phyloP scores from a whole-genome alignment of 1,140 invertebrate species.

The Cyrtorhinus lividipennis region DNA sequence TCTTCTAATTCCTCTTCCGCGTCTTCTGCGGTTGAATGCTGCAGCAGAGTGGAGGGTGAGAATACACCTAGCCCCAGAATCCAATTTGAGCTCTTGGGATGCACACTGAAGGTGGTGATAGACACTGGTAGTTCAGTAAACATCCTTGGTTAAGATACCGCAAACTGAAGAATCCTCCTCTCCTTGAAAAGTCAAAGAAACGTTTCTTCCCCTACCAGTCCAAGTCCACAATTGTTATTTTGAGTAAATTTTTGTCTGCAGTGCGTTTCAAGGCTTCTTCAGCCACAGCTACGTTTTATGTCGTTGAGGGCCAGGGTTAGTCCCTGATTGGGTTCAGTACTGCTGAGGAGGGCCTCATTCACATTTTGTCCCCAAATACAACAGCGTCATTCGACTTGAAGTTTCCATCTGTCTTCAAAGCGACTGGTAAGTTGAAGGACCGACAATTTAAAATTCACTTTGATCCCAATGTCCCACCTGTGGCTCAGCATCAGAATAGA shows the following conservation, averaged over 20 bases:
- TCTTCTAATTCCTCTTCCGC: background rate
- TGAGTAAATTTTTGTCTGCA: background rate
- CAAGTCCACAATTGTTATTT: background rate
- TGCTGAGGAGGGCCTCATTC: background rate
- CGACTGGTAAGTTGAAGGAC: background rate
- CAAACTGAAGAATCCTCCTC: background rate
- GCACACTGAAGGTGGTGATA: background rate
- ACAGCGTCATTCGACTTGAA: background rate
- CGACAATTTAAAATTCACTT: background rate
- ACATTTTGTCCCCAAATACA: background rate
- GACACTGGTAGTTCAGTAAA: background rate
- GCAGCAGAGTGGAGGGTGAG: background rate
- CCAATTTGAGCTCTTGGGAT: background rate
- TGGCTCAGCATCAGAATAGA: background rate
- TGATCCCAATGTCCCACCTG: background rate
- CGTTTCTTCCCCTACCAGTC: background rate
- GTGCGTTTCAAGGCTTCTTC: background rate
- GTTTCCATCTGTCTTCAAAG: background rate
- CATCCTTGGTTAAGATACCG: background rate
- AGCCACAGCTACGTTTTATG: background rate
- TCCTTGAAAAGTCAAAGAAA: background rate
- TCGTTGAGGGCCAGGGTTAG: background rate
- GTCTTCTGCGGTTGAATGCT: background rate
- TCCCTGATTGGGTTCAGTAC: background rate
- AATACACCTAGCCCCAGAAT: background rate